Evolutionary conservation across 2,797 vertebrate species (phyloP).

Genomic region (Thamnophis elegans): DNA sequence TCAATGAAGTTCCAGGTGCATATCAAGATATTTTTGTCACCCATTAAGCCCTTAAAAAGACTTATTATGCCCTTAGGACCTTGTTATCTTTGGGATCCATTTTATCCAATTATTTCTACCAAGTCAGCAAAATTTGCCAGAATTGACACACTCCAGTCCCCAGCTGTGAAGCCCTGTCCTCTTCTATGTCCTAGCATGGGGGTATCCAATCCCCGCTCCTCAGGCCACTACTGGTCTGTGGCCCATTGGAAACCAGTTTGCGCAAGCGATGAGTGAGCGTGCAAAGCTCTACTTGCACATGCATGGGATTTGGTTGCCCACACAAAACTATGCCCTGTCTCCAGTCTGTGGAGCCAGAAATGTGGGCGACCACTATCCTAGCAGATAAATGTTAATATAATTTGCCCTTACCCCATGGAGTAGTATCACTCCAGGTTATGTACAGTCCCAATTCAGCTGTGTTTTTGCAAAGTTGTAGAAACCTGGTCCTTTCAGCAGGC

Average conservation of each 20-base stretch:
- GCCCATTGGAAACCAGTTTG: too few species aligned
- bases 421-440: not conserved
- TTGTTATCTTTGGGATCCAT: not conserved
- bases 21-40: not conserved
- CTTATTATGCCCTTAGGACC: not conserved
- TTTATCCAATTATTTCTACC: not conserved
- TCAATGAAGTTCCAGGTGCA: not conserved
- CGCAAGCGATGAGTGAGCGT: too few species aligned
- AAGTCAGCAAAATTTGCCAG: not conserved
- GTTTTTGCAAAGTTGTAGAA: not conserved
- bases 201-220: too few species aligned
- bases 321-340: too few species aligned
- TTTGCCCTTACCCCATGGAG: not conserved
- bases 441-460: not conserved
- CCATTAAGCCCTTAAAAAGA: not conserved
- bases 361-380: not conserved
- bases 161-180: not conserved
- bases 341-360: too few species aligned
- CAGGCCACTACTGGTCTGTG: too few species aligned
- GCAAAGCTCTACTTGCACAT: too few species aligned
- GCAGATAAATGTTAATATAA: not conserved
- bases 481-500: not conserved
- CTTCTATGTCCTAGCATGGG: not conserved
- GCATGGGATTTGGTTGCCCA: too few species aligned
- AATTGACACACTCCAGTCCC: not conserved